Percentiles rank a stretch among this genome's conserved stretches.
Evolutionary conservation across 2,797 vertebrate genomes (phyloP).

Genomic region (Acrossocheilus wenchowensis): DNA sequence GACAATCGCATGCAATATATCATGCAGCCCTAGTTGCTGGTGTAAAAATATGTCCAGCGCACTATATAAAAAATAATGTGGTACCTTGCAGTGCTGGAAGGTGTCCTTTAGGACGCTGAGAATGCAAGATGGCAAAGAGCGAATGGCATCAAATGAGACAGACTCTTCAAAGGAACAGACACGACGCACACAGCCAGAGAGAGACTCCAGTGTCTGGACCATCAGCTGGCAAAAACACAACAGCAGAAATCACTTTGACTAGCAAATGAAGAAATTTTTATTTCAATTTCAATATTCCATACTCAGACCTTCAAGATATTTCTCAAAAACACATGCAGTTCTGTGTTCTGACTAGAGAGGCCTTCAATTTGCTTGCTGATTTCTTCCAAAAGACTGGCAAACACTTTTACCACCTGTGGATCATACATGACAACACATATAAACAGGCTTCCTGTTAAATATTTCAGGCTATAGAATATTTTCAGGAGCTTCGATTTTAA

Average conservation of each 20-base stretch:
- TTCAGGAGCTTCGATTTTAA: too few species aligned
- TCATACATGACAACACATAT: neutral
- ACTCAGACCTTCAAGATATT: slow-evolving; percentile 83
- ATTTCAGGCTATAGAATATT: neutral
- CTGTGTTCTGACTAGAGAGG: slow-evolving; percentile 86
- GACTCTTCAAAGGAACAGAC: slow-evolving; percentile 78
- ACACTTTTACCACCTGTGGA: slow-evolving; percentile 83
- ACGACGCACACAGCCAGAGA: slow-evolving; percentile 83
- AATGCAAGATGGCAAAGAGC: slow-evolving; percentile 84
- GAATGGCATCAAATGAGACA: slow-evolving; percentile 77
- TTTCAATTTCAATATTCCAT: neutral
- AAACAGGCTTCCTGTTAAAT: neutral
- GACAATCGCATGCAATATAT: too few species aligned
- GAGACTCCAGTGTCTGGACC: slow-evolving; percentile 83
- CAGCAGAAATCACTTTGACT: neutral
- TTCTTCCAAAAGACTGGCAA: slow-evolving; percentile 85
- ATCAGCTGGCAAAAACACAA: slow-evolving; percentile 73
- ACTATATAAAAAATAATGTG: neutral
- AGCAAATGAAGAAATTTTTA: neutral
- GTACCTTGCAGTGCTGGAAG: slow-evolving; percentile 91
- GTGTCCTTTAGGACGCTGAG: slow-evolving; percentile 86
- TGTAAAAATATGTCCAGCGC: neutral
- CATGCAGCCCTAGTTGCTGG: neutral
- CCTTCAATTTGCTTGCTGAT: slow-evolving; percentile 82
- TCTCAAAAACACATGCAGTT: slow-evolving; percentile 81